Percentiles rank a stretch among this genome's conserved stretches.
phyloP scores from a whole-genome alignment of 2,797 vertebrate species.

The Intellagama lesueurii region DNA sequence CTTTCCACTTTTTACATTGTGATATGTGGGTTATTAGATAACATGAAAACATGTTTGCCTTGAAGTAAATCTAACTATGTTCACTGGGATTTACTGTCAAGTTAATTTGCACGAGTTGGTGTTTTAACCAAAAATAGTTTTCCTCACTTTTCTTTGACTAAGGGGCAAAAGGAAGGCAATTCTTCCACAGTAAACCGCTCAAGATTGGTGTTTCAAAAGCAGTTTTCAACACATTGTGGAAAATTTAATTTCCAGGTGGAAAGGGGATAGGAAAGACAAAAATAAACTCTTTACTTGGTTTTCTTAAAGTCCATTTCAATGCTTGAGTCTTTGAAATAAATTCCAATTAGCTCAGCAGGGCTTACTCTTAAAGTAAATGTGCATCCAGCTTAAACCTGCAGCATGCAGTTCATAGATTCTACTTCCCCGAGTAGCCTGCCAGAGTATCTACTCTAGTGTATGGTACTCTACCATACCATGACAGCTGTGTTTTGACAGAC shows the following conservation, averaged over 20 bases:
- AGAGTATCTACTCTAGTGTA: neutral
- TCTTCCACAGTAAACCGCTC: too few relatives aligned
- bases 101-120: neutral
- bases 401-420: neutral
- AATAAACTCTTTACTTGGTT: neutral
- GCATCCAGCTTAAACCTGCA: neutral
- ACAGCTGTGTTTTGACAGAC: neutral
- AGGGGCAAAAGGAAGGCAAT: too few relatives aligned
- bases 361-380: neutral
- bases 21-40: slow-evolving; percentile 13
- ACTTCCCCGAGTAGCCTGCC: neutral
- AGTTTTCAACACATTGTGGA: neutral
- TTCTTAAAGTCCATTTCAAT: neutral
- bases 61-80: neutral
- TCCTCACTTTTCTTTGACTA: neutral
- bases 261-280: neutral
- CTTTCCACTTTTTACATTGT: neutral
- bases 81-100: neutral
- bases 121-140: neutral
- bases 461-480: neutral
- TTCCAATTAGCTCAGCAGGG: neutral
- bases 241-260: neutral
- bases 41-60: neutral
- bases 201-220: neutral
- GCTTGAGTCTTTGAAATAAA: neutral